Base-by-base conservation (phyloP, 2,797 vertebrate genomes). In the Echeneis naucrates region DNA sequence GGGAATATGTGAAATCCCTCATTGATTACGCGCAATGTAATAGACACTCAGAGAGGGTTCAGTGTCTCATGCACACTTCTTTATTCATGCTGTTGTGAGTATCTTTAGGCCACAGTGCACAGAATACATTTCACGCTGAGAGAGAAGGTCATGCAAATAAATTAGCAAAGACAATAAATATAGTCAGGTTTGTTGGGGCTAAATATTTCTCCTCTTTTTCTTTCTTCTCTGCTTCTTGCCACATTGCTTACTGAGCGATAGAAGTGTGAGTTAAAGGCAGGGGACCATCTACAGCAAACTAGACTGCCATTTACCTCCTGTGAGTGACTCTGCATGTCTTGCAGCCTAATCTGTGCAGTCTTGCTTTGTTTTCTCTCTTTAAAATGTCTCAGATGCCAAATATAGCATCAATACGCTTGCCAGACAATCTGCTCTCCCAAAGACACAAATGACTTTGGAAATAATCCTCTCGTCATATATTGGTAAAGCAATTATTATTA, bases 381-480 rank as follows among this genome's bases (percentile, higher is more conserved):
- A 4, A 1, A 55, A 33, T 14, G 26, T 11, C 53, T 56, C 40
- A 45, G 12, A 37, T 51, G 47, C 8, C 5, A 23, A 10, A 62
- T 60, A 16, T 27, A 59, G 8, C 35, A 74, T 64, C 7, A 62
- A 21, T 33, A 23, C 35, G 17, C 35, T 16, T 51, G 21, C 23
- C 35, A 42, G 7, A 10, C 17, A 48, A 21, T 8, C 8, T 19
- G 19, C 50, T 53, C 14, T 5, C 13, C 45, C n/a, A 8, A 48
- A 69, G 64, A 58, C 14, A 27, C 9, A 4, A 9, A 17, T 48
- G 52, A 27, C 50, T 68, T 38, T 27, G 17, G 37, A 47, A 24
- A 58, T 48, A 53, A 53, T 67, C 4, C 24, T 51, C 52, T 54
- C 64, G 59, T 69, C n/a, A 24, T 50, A 38, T 23, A 21, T 42